These are phyloP conservation scores for Gymnorhina tibicen DNA, from an alignment of 2,113 vertebrate genomes.

Conservation along the genomic window DNA sequence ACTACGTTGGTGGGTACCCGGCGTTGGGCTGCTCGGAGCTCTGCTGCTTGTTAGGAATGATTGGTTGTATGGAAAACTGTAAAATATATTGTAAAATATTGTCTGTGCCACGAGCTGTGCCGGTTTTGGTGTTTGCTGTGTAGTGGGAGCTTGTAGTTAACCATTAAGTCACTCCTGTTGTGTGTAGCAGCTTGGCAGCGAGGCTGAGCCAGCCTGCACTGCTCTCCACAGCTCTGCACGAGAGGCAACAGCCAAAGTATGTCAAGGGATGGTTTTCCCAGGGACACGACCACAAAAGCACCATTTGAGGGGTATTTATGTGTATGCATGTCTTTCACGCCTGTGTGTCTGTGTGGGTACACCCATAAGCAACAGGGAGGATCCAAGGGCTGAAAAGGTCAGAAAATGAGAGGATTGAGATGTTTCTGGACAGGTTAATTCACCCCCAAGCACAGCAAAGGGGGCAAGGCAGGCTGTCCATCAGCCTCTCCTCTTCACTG, in stretches of 20 bases:
- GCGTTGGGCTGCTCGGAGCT: neutral
- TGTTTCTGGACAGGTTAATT: neutral
- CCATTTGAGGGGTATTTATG: neutral
- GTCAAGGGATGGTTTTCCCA: neutral
- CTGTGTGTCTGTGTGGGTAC: neutral
- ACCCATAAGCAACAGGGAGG: neutral
- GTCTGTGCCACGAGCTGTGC: neutral
- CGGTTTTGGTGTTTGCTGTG: neutral
- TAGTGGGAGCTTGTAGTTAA: neutral
- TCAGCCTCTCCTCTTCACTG: neutral
- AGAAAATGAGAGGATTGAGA: neutral
- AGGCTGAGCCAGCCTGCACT: neutral
- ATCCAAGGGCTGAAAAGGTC: neutral
- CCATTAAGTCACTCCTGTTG: neutral
- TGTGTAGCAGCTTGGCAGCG: neutral
- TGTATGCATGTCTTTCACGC: too few relatives aligned
- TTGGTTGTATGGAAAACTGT: neutral
- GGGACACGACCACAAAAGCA: neutral
- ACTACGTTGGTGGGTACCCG: constrained; percentile 86
- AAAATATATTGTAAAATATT: neutral
- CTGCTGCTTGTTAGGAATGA: neutral
- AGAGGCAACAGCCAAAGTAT: neutral
- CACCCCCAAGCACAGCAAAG: neutral
- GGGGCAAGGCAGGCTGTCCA: neutral
- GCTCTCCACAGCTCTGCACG: neutral